These are phyloP conservation scores for Sebastes miniatus DNA, from an alignment of 2,797 vertebrate species.

Conservation along the genomic window DNA sequence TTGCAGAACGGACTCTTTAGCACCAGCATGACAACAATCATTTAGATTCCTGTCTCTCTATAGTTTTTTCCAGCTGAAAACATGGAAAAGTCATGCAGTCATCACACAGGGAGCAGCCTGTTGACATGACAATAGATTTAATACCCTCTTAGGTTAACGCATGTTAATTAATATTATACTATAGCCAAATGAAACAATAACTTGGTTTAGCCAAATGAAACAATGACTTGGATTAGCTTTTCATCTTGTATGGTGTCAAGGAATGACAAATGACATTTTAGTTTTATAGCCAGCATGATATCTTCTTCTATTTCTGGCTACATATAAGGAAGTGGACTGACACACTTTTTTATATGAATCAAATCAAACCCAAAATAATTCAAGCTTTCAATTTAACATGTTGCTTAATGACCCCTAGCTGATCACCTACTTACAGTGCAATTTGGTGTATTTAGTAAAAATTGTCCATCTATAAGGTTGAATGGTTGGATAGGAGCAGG, in stretches of 20 bases:
- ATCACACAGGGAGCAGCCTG: no score
- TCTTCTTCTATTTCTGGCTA: background rate
- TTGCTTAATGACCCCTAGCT: background rate
- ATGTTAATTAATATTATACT: no score
- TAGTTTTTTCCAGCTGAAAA: no score
- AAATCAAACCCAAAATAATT: background rate
- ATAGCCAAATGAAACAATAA: background rate
- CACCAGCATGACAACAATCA: no score
- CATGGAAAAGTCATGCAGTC: no score
- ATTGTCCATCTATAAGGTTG: background rate
- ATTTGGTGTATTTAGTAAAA: background rate
- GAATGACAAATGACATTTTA: background rate
- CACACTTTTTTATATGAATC: background rate
- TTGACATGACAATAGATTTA: no score
- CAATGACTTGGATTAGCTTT: background rate
- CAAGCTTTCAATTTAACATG: background rate
- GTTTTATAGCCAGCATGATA: background rate
- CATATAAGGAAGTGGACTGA: background rate
- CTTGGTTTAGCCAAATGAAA: background rate
- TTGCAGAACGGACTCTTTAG: no score
- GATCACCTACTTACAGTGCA: background rate
- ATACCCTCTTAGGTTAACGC: no score
- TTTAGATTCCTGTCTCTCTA: no score
- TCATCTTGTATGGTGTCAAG: background rate
- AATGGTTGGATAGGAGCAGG: background rate